Conservation (phyloP, 2,113 vertebrate species). For the Mystacornis crossleyi region DNA sequence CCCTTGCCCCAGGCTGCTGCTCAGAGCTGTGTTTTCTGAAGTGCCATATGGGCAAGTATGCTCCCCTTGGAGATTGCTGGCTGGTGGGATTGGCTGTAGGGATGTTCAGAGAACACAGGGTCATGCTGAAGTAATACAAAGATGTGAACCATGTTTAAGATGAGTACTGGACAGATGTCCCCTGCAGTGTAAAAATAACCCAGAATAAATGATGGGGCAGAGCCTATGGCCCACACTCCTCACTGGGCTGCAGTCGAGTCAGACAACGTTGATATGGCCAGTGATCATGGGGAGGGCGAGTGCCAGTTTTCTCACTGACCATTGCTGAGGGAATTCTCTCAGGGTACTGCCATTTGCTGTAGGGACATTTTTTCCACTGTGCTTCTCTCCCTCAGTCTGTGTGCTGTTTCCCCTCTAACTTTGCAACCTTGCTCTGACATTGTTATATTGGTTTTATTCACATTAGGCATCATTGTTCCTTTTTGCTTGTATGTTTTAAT, state of each 20-base stretch:
- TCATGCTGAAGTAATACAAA: not conserved
- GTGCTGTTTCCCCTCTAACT: not conserved
- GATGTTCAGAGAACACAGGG: not conserved
- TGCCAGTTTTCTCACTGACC: not conserved
- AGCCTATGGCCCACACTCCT: not conserved
- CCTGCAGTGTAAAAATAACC: not conserved
- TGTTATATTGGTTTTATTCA: not conserved
- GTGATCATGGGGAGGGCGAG: not conserved
- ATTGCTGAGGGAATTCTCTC: not conserved
- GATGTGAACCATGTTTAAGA: not conserved
- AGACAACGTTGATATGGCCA: not conserved
- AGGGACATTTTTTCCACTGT: not conserved
- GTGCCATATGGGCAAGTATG: not conserved
- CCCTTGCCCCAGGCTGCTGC: not conserved
- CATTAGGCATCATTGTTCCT: not conserved
- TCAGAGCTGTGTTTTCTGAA: not conserved
- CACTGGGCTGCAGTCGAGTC: not conserved
- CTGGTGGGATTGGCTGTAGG: not conserved
- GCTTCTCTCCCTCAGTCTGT: not conserved
- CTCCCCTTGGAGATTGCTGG: not conserved
- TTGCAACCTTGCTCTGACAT: not conserved
- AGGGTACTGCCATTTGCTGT: not conserved
- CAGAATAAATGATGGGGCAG: not conserved
- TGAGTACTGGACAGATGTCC: not conserved
- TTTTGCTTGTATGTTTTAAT: not conserved